Conservation (phyloP, 2,888 invertebrate species). For the Eurytoma adleriae region DNA sequence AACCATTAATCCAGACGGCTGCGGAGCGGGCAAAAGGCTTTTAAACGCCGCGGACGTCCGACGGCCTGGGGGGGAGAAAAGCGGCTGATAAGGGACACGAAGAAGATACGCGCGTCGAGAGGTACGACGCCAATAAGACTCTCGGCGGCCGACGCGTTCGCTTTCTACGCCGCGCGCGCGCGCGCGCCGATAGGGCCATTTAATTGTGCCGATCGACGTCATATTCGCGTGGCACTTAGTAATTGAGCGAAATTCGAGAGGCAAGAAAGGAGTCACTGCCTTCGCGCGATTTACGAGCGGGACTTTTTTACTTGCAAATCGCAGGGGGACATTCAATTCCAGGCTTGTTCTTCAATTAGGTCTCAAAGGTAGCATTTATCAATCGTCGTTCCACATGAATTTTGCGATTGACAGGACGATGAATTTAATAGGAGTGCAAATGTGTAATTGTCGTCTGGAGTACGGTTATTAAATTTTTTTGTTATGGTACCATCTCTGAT, state of each 20-base stretch:
- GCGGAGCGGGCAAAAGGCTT: not conserved
- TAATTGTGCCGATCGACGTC: slow-evolving; percentile 43
- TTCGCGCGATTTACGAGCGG: not conserved
- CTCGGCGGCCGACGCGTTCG: slow-evolving; percentile 12
- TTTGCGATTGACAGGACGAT: not conserved
- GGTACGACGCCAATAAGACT: slow-evolving; percentile 31
- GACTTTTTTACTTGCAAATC: slow-evolving; percentile 10
- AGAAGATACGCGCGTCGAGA: slow-evolving; percentile 17
- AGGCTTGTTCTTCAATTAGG: too few species aligned
- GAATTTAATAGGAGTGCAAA: too few species aligned
- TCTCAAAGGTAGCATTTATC: slow-evolving; percentile 15
- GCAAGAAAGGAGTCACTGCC: not conserved
- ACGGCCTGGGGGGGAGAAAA: not conserved
- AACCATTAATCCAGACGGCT: not conserved
- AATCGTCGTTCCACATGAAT: slow-evolving; percentile 23
- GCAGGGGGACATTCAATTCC: slow-evolving; percentile 31
- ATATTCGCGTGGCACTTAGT: slow-evolving; percentile 21
- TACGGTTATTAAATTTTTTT: too few species aligned
- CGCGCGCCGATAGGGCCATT: slow-evolving; percentile 25
- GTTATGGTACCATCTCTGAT: too few species aligned
- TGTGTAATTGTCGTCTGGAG: too few species aligned
- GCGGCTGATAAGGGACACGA: not conserved
- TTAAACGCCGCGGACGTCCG: not conserved
- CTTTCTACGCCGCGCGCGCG: slow-evolving; percentile 24
- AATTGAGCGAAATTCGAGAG: slow-evolving; percentile 42